phyloP scores from a whole-genome alignment of 1,140 invertebrate genomes.

The Reticulitermes speratus region DNA sequence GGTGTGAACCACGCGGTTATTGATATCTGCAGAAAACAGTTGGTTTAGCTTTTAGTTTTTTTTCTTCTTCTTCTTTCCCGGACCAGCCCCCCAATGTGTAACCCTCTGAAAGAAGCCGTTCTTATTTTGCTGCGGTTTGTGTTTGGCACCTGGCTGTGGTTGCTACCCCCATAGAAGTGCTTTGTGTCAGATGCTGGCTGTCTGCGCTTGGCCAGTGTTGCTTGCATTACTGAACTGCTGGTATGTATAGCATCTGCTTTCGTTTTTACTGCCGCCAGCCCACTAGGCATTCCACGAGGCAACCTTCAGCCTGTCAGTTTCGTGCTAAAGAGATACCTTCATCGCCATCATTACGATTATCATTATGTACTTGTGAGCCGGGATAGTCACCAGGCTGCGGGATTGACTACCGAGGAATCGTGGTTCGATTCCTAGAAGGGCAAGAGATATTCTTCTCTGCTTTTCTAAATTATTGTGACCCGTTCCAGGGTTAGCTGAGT shows the following conservation, averaged over 20 bases:
- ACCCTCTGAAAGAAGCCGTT: neutral
- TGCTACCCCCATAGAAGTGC: neutral
- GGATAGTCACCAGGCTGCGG: too few species aligned
- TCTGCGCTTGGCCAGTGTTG: neutral
- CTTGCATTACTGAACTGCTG: neutral
- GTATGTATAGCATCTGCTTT: neutral
- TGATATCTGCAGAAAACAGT: neutral
- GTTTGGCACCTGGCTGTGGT: neutral
- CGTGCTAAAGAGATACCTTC: too few species aligned
- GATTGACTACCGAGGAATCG: too few species aligned
- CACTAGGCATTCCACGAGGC: neutral
- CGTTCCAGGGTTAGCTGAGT: too few species aligned
- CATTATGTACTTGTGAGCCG: too few species aligned
- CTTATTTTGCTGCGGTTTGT: neutral
- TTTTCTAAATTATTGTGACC: too few species aligned
- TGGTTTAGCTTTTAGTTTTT: neutral
- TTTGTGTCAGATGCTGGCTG: neutral
- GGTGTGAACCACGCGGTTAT: too few species aligned
- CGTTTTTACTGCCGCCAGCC: neutral
- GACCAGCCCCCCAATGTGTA: neutral
- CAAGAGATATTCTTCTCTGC: too few species aligned
- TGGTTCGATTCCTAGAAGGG: too few species aligned
- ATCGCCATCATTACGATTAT: too few species aligned
- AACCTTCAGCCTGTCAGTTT: neutral
- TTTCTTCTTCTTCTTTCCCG: too few species aligned